A percentile compares a stretch with the other conserved stretches of the same genome.
Conservation (phyloP, 2,888 invertebrate species). For the Physocephala rufipes region DNA sequence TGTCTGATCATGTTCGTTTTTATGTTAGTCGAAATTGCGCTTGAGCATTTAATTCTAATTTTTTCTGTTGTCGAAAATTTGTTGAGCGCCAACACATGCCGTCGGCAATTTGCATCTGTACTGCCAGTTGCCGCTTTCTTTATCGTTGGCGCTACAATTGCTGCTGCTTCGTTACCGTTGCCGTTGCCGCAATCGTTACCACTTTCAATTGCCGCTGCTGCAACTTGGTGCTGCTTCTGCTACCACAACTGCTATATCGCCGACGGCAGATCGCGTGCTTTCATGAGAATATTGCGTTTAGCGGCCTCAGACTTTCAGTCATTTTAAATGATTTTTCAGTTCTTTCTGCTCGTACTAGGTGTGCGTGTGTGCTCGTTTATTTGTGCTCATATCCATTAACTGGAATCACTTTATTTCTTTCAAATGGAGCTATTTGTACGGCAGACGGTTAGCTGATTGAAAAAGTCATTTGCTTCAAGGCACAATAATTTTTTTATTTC, state of each 20-base stretch:
- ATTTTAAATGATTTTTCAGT: too few species aligned
- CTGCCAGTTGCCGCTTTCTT: too few species aligned
- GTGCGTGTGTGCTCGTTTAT: background rate
- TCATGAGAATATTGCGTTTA: too few species aligned
- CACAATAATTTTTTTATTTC: too few species aligned
- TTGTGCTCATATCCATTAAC: slow-evolving; percentile 6
- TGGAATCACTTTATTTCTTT: slow-evolving; percentile 8
- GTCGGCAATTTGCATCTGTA: slow-evolving; percentile 13
- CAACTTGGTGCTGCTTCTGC: too few species aligned
- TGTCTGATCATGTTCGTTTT: background rate
- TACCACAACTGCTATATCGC: background rate
- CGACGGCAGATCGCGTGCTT: slow-evolving; percentile 1
- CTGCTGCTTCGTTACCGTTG: too few species aligned
- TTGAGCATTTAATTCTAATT: background rate
- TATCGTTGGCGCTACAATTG: too few species aligned
- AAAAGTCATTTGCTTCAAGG: background rate
- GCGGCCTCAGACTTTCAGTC: background rate
- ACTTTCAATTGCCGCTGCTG: too few species aligned
- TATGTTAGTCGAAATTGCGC: background rate
- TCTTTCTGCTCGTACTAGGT: too few species aligned
- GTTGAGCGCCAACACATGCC: slow-evolving; percentile 3
- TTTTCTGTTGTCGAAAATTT: slow-evolving; percentile 23
- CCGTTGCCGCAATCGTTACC: too few species aligned
- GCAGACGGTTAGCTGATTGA: slow-evolving; percentile 1
- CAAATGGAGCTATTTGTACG: slow-evolving; percentile 10